phyloP scores from a whole-genome alignment of 2,113 vertebrate genomes.

The Callorhinus ursinus region DNA sequence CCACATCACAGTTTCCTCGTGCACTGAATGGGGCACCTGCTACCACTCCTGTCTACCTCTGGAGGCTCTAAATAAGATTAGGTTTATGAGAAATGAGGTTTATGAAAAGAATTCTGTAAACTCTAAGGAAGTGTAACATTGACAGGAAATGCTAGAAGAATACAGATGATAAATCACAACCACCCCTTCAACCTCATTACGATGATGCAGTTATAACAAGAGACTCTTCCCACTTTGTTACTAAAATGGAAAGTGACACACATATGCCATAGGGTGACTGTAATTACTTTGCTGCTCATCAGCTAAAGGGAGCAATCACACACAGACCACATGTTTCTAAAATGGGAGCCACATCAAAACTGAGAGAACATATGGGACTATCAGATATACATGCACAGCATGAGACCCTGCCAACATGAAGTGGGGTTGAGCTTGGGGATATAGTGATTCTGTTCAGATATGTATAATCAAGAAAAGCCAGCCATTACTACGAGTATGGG shows the following conservation, averaged over 20 bases:
- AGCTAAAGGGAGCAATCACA: conserved; percentile 59
- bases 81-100: not conserved
- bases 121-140: not conserved
- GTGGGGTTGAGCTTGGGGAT: not conserved
- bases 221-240: not conserved
- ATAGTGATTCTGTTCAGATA: not conserved
- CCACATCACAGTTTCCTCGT: fast-evolving
- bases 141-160: not conserved
- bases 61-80: not conserved
- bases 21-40: not conserved
- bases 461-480: not conserved
- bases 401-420: conserved; percentile 54
- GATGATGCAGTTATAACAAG: not conserved
- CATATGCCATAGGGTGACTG: conserved; percentile 53
- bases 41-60: not conserved
- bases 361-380: conserved; percentile 42
- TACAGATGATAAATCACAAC: not conserved
- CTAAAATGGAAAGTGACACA: conserved; percentile 65
- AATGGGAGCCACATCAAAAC: conserved; percentile 34
- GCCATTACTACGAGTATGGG: too few species aligned
- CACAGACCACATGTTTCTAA: conserved; percentile 56
- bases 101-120: not conserved
- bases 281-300: conserved; percentile 36
- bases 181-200: not conserved
- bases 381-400: conserved; percentile 16